Evolutionary conservation across 2,113 vertebrate species (phyloP).

Genomic region (Ploceus nigricollis): DNA sequence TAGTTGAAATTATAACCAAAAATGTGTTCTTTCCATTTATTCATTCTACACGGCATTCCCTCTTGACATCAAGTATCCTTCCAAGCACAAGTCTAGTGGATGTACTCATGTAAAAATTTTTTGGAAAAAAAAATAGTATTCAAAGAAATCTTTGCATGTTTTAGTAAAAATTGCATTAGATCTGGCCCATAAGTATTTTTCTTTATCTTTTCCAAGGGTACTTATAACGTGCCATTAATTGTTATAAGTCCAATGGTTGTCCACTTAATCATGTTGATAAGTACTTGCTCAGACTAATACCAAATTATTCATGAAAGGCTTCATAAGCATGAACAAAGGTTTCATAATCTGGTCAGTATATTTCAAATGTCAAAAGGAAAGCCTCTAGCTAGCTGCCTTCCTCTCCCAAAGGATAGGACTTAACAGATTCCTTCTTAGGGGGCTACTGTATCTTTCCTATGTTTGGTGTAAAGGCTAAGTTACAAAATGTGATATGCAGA

Average conservation of each 20-base stretch:
- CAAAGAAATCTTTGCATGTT: background rate
- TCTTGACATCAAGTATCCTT: background rate
- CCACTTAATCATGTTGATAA: background rate
- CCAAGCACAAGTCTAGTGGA: background rate
- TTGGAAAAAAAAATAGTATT: background rate
- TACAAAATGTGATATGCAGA: background rate
- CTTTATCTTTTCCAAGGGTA: background rate
- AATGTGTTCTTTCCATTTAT: background rate
- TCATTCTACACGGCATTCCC: background rate
- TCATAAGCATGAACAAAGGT: background rate
- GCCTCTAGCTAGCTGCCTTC: background rate
- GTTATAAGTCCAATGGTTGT: background rate
- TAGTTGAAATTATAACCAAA: background rate
- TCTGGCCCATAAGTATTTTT: background rate
- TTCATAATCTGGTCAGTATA: background rate
- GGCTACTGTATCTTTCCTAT: background rate
- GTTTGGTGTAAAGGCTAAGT: background rate
- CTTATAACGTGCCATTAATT: background rate
- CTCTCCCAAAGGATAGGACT: background rate
- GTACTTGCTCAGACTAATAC: background rate
- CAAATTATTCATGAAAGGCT: background rate
- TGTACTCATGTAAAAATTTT: background rate
- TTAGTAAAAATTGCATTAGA: background rate
- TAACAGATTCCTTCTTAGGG: background rate
- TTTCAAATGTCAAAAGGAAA: background rate